These are phyloP conservation scores for Eulemur albifrons DNA, from an alignment of 2,797 vertebrate species.

Conservation along the genomic window DNA sequence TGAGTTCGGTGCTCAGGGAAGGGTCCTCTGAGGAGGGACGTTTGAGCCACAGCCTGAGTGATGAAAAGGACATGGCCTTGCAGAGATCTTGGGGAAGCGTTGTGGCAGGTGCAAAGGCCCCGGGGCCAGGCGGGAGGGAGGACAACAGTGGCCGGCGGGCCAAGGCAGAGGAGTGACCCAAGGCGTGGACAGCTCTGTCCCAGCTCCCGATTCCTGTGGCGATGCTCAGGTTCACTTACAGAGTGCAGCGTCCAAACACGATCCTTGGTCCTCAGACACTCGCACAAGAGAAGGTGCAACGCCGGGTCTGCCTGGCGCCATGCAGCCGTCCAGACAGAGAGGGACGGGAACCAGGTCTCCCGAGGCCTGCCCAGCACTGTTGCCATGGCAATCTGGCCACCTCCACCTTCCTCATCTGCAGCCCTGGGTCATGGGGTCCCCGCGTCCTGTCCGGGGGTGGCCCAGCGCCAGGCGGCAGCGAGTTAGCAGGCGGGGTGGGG, in stretches of 20 bases:
- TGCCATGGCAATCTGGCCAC: neutral
- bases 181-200: neutral
- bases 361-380: neutral
- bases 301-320: neutral
- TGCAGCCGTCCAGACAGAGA: no score
- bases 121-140: accelerated
- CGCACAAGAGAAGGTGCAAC: neutral
- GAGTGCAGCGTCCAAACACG: no score
- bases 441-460: neutral
- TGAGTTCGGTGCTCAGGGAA: neutral
- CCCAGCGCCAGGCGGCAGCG: no score
- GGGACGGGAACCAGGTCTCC: neutral
- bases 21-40: neutral
- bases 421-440: neutral
- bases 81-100: accelerated
- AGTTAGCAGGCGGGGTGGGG: neutral
- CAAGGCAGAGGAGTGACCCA: no score
- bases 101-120: neutral
- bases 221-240: neutral
- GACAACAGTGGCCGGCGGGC: neutral
- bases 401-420: neutral
- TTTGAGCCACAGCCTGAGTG: neutral
- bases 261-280: neutral
- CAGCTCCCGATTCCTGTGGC: neutral
- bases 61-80: neutral